Conservation (phyloP, 2,888 invertebrate genomes). For the Tenodera sinensis region DNA sequence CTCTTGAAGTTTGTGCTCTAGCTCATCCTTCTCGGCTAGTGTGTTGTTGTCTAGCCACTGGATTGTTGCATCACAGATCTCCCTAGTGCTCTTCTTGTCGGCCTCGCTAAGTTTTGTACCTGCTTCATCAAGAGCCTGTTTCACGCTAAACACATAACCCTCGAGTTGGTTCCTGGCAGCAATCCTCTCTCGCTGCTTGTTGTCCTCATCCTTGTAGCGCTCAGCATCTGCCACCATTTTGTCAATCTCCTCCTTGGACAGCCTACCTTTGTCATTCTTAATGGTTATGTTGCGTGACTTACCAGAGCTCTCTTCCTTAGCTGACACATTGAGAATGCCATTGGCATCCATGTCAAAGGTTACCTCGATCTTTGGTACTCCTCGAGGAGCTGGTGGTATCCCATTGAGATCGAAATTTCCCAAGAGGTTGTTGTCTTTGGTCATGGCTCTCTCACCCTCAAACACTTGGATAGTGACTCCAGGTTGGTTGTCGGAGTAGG, state of each 20-base stretch:
- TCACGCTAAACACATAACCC: conserved; percentile 41
- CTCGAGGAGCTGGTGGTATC: conserved; percentile 39
- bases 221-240: conserved; percentile 79
- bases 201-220: conserved; percentile 59
- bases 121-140: conserved; percentile 42
- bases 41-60: conserved; percentile 50
- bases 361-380: conserved; percentile 40
- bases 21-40: conserved; percentile 48
- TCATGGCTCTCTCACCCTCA: conserved; percentile 46
- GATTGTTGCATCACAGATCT: conserved; percentile 41
- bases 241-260: conserved; percentile 84
- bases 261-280: conserved; percentile 79
- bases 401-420: conserved; percentile 38
- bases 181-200: conserved; percentile 43
- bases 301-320: conserved; percentile 70
- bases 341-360: conserved; percentile 47
- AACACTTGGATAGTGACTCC: conserved; percentile 57
- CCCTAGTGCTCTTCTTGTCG: conserved; percentile 44
- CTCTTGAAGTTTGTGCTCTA: conserved; percentile 45
- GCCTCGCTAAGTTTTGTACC: conserved; percentile 41
- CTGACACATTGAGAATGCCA: conserved; percentile 55
- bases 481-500: conserved; percentile 38
- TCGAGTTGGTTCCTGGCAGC: conserved; percentile 49
- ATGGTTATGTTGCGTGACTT: conserved; percentile 78
- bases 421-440: conserved; percentile 46